Conservation (phyloP, 2,797 vertebrate genomes). For the Bryconaethiops microstoma region DNA sequence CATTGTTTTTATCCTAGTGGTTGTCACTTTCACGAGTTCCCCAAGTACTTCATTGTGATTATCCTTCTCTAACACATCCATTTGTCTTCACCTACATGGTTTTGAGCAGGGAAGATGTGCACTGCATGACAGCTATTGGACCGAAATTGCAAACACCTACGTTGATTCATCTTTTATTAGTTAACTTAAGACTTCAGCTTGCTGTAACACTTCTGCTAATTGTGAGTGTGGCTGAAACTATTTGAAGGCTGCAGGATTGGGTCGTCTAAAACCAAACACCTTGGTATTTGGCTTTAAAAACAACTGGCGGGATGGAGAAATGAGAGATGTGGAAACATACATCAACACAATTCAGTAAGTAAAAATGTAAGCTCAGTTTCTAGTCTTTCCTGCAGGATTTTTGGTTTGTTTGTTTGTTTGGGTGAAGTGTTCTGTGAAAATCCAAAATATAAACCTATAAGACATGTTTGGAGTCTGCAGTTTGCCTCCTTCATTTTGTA, state of each 20-base stretch:
- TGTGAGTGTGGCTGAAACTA: not conserved
- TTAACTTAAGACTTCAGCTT: not conserved
- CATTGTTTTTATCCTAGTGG: not conserved
- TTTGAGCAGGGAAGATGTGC: not conserved
- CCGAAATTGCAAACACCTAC: not conserved
- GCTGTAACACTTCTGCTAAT: not conserved
- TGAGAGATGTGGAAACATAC: conserved; percentile 93
- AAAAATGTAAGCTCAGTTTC: conserved; percentile 7
- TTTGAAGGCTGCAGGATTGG: conserved; percentile 89
- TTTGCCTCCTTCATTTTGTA: not conserved
- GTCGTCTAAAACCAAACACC: conserved; percentile 93
- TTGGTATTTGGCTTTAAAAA: conserved; percentile 96
- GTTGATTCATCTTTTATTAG: not conserved
- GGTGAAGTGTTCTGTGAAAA: not conserved
- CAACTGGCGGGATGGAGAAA: conserved; percentile 90
- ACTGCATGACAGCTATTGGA: not conserved
- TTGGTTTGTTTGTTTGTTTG: no score
- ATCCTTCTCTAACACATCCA: no score
- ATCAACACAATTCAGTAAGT: conserved; percentile 96
- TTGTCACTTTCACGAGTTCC: not conserved
- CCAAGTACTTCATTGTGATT: not conserved
- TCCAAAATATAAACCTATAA: not conserved
- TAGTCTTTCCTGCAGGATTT: not conserved
- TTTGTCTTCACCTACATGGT: not conserved
- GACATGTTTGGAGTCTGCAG: not conserved